Conservation (phyloP, 2,888 invertebrate species). For the Exephanes ischioxanthus region DNA sequence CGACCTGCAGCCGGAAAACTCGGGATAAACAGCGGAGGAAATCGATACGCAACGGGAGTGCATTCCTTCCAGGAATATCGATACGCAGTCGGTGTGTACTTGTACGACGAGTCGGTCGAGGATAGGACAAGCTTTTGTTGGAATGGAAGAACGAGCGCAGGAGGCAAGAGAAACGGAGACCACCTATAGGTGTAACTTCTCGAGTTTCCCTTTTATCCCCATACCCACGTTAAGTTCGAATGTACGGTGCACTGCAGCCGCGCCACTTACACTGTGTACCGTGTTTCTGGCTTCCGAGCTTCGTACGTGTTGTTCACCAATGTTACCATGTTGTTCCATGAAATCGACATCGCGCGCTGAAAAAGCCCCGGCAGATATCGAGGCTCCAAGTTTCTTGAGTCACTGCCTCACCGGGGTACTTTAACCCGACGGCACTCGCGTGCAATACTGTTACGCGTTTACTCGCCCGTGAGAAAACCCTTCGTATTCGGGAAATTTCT, state of each 20-base stretch:
- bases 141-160: constrained; percentile 10
- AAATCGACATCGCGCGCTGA: constrained; percentile 18
- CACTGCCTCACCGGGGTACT: background rate
- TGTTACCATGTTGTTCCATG: constrained; percentile 13
- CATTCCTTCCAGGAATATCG: constrained; percentile 40
- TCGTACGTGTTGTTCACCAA: background rate
- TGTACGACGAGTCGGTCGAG: constrained; percentile 6
- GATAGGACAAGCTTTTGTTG: background rate
- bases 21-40: constrained; percentile 8
- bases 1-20: constrained; percentile 16
- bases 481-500: background rate
- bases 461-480: background rate
- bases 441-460: background rate
- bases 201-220: constrained; percentile 53
- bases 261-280: background rate
- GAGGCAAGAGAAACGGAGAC: constrained; percentile 15
- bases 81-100: constrained; percentile 48
- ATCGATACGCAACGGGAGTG: constrained; percentile 7
- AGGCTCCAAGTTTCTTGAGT: constrained; percentile 4
- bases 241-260: background rate
- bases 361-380: constrained; percentile 14
- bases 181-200: constrained; percentile 35
- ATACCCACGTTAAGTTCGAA: constrained; percentile 22
- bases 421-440: background rate
- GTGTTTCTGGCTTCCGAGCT: background rate